Evolutionary conservation across 2,888 invertebrate species (phyloP), one percentile per base, ranked within the genome.

Genomic region (Lampropteryx suffumata): DNA sequence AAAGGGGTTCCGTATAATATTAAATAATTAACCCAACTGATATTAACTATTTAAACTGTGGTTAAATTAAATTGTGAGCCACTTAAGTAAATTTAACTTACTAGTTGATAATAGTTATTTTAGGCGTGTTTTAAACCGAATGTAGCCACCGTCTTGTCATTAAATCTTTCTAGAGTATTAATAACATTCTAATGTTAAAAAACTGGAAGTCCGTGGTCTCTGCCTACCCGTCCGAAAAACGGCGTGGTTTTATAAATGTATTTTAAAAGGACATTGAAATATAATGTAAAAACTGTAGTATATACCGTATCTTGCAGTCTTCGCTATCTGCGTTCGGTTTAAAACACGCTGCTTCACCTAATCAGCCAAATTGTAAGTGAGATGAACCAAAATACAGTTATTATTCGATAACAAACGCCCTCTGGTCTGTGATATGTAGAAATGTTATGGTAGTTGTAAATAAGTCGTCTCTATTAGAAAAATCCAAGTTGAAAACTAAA

Each of bases 381-480:
- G 60, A 65, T 44, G 30, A 35, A 36, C 33, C 55, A 48, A 55
- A 50, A 39, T 42, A 47, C 50, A 50, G 43, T 53, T 48, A 42
- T 32, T 39, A 42, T 39, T 48, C 32, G 24, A 34, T 48, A 33
- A 32, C 24, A 50, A 69, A 59, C 59, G 57, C 69, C 71, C 70
- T 59, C 67, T 68, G 68, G 72, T 72, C 81, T 80, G 81, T 80
- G 79, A 79, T 81, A 79, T 72, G 65, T 71, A 75, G 63, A 65
- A 48, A 50, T 35, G 42, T 51, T 40, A 45, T 45, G 39, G 44
- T 47, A 44, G 33, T 44, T 46, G 46, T 56, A 48, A 45, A 50
- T 53, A 58, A 10, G 32, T 12, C 7, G 33, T 44, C 35, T 44
- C 28, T 27, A 37, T 28, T 52, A 46, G 44, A 36, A 37, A 53